Percentiles rank a stretch among this genome's conserved stretches.
phyloP scores from a whole-genome alignment of 1,140 invertebrate genomes.

The Zaprionus davidi region DNA sequence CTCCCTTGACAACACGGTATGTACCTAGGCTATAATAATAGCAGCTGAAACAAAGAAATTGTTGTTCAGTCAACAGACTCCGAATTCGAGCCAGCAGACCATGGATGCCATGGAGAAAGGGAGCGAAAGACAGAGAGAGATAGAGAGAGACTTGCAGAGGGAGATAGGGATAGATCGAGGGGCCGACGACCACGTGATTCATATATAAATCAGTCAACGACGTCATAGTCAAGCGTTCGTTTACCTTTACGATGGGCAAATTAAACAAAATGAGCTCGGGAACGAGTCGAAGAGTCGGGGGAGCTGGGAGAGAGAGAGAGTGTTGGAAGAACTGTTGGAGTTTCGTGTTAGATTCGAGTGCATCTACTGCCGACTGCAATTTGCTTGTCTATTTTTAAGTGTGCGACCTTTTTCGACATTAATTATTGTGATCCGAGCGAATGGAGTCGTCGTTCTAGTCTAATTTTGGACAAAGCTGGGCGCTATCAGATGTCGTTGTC shows the following conservation, averaged over 20 bases:
- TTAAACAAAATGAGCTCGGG: slow-evolving; percentile 65
- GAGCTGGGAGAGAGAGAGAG: not conserved
- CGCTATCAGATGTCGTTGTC: slow-evolving; percentile 50
- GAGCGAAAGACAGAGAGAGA: not conserved
- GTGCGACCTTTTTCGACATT: slow-evolving; percentile 72
- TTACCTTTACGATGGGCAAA: slow-evolving; percentile 71
- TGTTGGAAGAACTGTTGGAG: not conserved
- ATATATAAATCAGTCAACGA: slow-evolving; percentile 80
- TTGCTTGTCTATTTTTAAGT: slow-evolving; percentile 70
- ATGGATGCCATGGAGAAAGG: slow-evolving; percentile 2
- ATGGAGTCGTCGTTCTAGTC: slow-evolving; percentile 46
- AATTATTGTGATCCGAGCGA: slow-evolving; percentile 56
- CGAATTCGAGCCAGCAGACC: slow-evolving; percentile 27
- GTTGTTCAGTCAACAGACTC: slow-evolving; percentile 37
- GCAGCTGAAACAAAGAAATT: slow-evolving; percentile 61
- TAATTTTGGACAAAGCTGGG: slow-evolving; percentile 53
- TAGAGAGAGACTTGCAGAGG: not conserved
- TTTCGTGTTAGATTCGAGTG: slow-evolving; percentile 26
- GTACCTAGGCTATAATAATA: slow-evolving; percentile 41
- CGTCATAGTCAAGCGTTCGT: slow-evolving; percentile 77
- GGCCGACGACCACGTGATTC: slow-evolving; percentile 68
- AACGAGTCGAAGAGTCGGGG: slow-evolving; percentile 22
- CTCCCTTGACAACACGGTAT: not conserved
- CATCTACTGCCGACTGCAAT: slow-evolving; percentile 43
- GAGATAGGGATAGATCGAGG: slow-evolving; percentile 4